A percentile compares a stretch with the other conserved stretches of the same genome.
Conservation (phyloP, 1,140 invertebrate species). For the Diabrotica undecimpunctata region DNA sequence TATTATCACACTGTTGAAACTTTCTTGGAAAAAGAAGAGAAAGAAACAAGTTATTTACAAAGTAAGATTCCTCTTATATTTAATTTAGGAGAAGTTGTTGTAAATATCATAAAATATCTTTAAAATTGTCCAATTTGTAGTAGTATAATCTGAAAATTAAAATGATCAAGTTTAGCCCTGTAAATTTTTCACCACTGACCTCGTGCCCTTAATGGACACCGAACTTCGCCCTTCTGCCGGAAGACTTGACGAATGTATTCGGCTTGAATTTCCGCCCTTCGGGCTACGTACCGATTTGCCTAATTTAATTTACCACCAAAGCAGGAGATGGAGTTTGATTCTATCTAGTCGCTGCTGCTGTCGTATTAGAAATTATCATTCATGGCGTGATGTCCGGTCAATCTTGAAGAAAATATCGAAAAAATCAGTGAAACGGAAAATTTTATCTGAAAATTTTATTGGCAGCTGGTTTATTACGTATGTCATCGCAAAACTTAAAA, state of each 20-base stretch:
- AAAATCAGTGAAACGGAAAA: not conserved
- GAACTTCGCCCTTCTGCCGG: conserved; percentile 1
- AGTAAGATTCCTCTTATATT: no score
- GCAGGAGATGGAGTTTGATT: not conserved
- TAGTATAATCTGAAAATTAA: no score
- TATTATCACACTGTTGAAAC: no score
- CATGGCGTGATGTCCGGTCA: conserved; percentile 1
- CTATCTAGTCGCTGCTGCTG: not conserved
- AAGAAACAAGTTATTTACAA: no score
- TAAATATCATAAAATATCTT: no score
- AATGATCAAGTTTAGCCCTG: not conserved
- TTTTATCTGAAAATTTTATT: not conserved
- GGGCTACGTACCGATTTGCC: conserved; percentile 13
- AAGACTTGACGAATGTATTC: conserved; percentile 18
- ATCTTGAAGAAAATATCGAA: conserved; percentile 2
- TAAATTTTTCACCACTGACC: conserved; percentile 4
- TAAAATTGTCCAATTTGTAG: no score
- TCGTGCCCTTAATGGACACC: conserved; percentile 13
- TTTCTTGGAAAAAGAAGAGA: no score
- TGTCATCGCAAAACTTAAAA: no score
- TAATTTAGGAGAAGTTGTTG: no score
- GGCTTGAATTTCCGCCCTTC: conserved; percentile 13
- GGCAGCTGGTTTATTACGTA: no score
- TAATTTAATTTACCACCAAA: conserved; percentile 11
- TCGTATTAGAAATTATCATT: not conserved